Conservation (phyloP, 2,797 vertebrate genomes). For the Masticophis lateralis region DNA sequence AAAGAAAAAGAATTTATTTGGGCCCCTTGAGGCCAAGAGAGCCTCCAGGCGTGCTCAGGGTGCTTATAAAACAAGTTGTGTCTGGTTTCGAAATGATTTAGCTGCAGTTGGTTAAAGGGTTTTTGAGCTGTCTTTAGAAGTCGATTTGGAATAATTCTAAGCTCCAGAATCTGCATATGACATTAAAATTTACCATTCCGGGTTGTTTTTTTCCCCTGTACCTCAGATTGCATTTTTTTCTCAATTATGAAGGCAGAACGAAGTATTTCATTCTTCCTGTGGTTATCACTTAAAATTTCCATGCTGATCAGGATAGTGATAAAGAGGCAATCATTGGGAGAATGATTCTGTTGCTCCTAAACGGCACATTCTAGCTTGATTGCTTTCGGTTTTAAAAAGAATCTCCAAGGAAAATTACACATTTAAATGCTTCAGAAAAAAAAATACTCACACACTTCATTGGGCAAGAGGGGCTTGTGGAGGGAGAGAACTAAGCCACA, state of each 20-base stretch:
- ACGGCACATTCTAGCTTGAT: slow-evolving; percentile 24
- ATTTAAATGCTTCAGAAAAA: slow-evolving; percentile 19
- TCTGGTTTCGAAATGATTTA: not conserved
- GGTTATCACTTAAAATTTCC: not conserved
- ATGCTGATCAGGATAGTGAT: accelerated
- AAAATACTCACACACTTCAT: slow-evolving; percentile 2
- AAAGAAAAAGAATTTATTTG: not conserved
- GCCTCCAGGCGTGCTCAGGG: slow-evolving; percentile 10
- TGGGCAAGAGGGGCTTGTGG: not conserved
- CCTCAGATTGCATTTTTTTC: not conserved
- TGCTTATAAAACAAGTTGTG: slow-evolving; percentile 40
- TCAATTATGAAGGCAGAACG: slow-evolving; percentile 20
- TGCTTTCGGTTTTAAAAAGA: slow-evolving; percentile 5
- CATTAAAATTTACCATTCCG: not conserved
- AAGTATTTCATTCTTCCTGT: slow-evolving; percentile 43
- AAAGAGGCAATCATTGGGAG: not conserved
- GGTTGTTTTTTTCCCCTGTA: too few species aligned
- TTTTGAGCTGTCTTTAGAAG: not conserved
- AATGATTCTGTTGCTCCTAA: not conserved
- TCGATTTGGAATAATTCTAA: not conserved
- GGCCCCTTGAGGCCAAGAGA: not conserved
- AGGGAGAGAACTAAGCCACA: slow-evolving; percentile 13
- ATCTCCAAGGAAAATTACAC: not conserved
- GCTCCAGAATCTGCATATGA: not conserved
- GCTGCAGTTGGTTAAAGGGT: not conserved